Evolutionary conservation across 2,888 invertebrate species (phyloP), one percentile per base, ranked within the genome.

Genomic region (Limnephilus rhombicus): DNA sequence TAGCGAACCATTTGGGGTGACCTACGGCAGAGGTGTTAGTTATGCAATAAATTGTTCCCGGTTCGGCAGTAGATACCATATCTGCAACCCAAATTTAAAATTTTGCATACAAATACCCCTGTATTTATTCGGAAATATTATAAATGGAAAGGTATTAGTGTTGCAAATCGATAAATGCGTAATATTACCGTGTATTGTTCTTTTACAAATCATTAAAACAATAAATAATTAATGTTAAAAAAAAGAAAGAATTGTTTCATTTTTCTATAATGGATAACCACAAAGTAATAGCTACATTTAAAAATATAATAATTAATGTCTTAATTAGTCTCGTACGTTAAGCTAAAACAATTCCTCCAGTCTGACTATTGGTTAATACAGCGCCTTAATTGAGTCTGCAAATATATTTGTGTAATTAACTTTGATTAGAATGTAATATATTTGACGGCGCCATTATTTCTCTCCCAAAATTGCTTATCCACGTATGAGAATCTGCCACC

Each of bases 341-440:
- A 4, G 53, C 24, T 68, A 18, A 15, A 68, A 68, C 53, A 68
- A 3, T 68, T 68, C 53, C 53, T 15, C 4, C 53, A 68, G 53
- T 68, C 24, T 24, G 53, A 24, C 53, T 18, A 68, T 68, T 68
- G 18, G 18, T 68, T 24, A 68, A 68, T 5, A 68, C 53, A 68
- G 18, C 24, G 53, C 24, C 1, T 5, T 88, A 88, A 68, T 88
- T 68, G 34, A 88, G 31, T 34, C 31, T 31, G 88, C 13, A 68
- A 53, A 88, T 87, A n/a, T 53, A 88, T 88, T 49, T 68, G 88
- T 34, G 88, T 68, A 88, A 49, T 68, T 88, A 68, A 49, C 41
- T 89, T 45, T 89, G 89, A 89, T 89, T 89, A 81, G 88, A 53
- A 88, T 89, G 45, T 45, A 81, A 41, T 89, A 89, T 81, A 45